These are phyloP conservation scores for Sorex maritimensis DNA, from an alignment of 2,797 vertebrate genomes.

Conservation along the genomic window DNA sequence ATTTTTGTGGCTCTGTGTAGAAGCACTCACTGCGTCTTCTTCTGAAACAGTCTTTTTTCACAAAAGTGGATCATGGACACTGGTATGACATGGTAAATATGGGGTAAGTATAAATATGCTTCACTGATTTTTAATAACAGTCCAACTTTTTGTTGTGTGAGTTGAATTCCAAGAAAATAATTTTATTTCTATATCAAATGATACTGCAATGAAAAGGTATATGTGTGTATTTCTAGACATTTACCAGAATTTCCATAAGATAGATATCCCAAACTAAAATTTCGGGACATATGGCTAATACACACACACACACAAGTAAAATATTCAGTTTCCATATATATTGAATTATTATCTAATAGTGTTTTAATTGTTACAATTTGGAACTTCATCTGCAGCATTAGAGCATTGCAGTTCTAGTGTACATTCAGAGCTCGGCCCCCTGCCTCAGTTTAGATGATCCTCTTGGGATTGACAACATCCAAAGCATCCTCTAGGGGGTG, in stretches of 20 bases:
- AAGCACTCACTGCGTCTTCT: not conserved
- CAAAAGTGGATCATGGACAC: not conserved
- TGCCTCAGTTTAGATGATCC: too few relatives aligned
- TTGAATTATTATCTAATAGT: not conserved
- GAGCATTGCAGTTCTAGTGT: not conserved
- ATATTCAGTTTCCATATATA: not conserved
- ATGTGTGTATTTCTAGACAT: not conserved
- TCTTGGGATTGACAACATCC: too few relatives aligned
- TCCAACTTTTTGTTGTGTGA: not conserved
- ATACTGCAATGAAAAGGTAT: not conserved
- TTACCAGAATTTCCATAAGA: not conserved
- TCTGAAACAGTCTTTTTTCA: conserved; percentile 51
- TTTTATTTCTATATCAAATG: not conserved
- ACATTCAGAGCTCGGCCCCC: too few relatives aligned
- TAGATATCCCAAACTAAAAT: conserved; percentile 17
- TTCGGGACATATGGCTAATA: not conserved
- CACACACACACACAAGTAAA: too few relatives aligned
- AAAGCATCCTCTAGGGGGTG: too few relatives aligned
- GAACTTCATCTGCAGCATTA: not conserved
- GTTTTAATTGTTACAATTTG: conserved; percentile 15
- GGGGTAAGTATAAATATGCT: not conserved
- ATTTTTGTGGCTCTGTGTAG: not conserved
- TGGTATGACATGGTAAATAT: not conserved
- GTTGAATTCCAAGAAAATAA: conserved; percentile 8
- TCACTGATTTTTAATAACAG: not conserved